Evolutionary conservation across 2,888 invertebrate genomes (phyloP), one percentile per base, ranked within the genome.

Genomic region (Rotaria magnacalcarata): DNA sequence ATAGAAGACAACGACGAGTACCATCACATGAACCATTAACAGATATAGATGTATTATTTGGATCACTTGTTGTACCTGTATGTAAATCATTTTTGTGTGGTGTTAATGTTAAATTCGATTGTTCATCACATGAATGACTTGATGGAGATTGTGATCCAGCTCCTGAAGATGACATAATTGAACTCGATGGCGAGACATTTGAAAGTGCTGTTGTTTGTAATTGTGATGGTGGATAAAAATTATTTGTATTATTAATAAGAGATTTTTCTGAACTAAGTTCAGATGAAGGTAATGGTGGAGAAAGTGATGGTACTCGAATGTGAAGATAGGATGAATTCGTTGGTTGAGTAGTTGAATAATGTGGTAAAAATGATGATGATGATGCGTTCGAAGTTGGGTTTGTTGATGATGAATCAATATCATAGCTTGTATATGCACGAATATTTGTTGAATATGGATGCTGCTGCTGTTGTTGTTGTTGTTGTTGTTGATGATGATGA

Each of bases 81-180:
- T 67, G 67, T 27, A 99, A 98, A 92, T 99, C 98, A 88, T 99
- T 95, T 92, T 99, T 99, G 2, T 98, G 97, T 89, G 98, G 92
- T 75, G 75, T 41, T 47, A 75, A 75, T 75, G 47, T 47, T n/a
- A 24, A 80, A 24, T 80, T 47, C 34, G 43, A 24, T 80, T 47
- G 47, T 47, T 80, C 80, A 47, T 80, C 80, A 47, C 80, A 24
- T 80, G 80, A 47, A 47, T 43, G 80, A 80, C 24, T 43, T 0
- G 80, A 80, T 80, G 47, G 47, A 14, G 80, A 80, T n/a, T 10
- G 47, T n/a, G 43, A 43, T 11, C 21, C 47, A 24, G 24, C 86
- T 98, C 93, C 89, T 98, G 98, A 90, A 96, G 96, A 75, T 41
- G 43, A 47, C 75, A 43, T 75, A n/a, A 43, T 19, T 19, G 75